A percentile compares a stretch with the other conserved stretches of the same genome.
phyloP scores from a whole-genome alignment of 1,140 invertebrate genomes.

The Dufourea novaeangliae region DNA sequence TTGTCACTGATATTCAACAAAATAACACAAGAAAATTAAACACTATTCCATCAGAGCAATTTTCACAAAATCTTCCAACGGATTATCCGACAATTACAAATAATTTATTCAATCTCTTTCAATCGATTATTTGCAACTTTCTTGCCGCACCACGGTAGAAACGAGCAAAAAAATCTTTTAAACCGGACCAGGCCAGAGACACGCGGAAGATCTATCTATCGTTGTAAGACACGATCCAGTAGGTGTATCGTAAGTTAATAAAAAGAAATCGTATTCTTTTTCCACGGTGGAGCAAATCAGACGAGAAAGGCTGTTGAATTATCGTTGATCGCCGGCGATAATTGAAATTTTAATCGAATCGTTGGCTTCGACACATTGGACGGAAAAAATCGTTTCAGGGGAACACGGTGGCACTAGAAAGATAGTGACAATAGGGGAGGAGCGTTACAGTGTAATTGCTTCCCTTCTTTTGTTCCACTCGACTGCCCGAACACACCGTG shows the following conservation, averaged over 20 bases:
- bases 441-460: conserved; percentile 30
- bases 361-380: conserved; percentile 4
- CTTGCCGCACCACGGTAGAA: no score
- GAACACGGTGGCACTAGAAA: neutral
- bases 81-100: no score
- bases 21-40: no score
- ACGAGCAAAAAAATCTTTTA: no score
- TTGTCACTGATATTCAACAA: no score
- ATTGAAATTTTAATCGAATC: conserved; percentile 52
- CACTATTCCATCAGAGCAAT: no score
- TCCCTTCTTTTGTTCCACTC: conserved; percentile 33
- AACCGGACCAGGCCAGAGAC: no score
- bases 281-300: neutral
- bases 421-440: neutral
- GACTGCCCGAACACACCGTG: conserved; percentile 1
- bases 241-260: neutral
- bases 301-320: conserved; percentile 13
- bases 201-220: no score
- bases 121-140: no score
- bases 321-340: conserved; percentile 17
- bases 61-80: no score
- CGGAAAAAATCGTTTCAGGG: neutral
- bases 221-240: no score
- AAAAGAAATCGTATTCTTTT: neutral
- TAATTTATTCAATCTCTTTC: no score